A percentile compares a stretch with the other conserved stretches of the same genome.
phyloP scores from a whole-genome alignment of 1,140 invertebrate species.

The Maniola jurtina region DNA sequence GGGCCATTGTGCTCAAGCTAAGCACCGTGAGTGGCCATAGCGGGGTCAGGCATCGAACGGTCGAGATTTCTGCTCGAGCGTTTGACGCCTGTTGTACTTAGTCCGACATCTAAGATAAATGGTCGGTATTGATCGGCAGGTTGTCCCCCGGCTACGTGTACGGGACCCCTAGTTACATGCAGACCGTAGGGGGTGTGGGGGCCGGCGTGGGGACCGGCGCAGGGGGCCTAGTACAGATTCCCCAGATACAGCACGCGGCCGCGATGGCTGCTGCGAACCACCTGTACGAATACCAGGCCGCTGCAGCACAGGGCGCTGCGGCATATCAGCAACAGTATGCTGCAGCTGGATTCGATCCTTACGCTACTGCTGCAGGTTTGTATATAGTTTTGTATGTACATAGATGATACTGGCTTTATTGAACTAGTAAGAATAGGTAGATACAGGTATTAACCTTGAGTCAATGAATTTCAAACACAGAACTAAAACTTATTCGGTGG shows the following conservation, averaged over 20 bases:
- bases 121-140: conserved; percentile 66
- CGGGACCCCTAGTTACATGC: conserved; percentile 82
- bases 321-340: conserved; percentile 85
- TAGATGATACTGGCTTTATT: too few relatives aligned
- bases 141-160: conserved; percentile 88
- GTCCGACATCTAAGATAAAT: conserved; percentile 21
- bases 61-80: conserved; percentile 24
- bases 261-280: conserved; percentile 85
- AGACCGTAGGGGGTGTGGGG: conserved; percentile 79
- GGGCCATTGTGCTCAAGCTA: not conserved
- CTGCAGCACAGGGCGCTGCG: conserved; percentile 82
- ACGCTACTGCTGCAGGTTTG: conserved; percentile 77
- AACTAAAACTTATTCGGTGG: too few relatives aligned
- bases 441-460: too few relatives aligned
- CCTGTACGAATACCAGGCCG: conserved; percentile 87
- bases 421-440: too few relatives aligned
- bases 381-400: conserved; percentile 13
- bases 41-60: conserved; percentile 25
- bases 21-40: conserved; percentile 31
- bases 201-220: conserved; percentile 75
- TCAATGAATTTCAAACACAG: too few relatives aligned
- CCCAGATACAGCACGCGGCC: conserved; percentile 85
- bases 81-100: conserved; percentile 21
- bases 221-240: conserved; percentile 81
- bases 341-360: conserved; percentile 84